Evolutionary conservation across 2,113 vertebrate species (phyloP).

Genomic region (Chloebia gouldiae): DNA sequence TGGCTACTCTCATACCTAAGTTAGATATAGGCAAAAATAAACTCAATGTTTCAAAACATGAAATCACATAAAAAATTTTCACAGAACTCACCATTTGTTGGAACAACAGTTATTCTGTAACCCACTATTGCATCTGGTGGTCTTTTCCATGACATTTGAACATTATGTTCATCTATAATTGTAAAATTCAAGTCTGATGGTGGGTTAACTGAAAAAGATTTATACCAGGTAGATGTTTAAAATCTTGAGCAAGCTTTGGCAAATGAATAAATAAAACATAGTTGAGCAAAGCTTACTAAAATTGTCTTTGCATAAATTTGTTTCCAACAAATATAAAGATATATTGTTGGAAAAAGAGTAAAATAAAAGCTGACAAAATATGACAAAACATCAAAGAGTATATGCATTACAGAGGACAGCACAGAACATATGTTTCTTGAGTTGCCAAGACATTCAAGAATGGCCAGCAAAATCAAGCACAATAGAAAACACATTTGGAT

Average conservation of each 20-base stretch:
- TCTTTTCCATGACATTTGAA: slow-evolving; percentile 90
- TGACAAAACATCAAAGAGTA: slow-evolving; percentile 78
- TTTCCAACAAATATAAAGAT: slow-evolving; percentile 89
- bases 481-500: slow-evolving; percentile 85
- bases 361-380: slow-evolving; percentile 78
- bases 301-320: slow-evolving; percentile 86
- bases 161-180: slow-evolving; percentile 93
- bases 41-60: not conserved
- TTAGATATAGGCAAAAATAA: not conserved
- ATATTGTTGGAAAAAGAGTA: slow-evolving; percentile 87
- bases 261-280: slow-evolving; percentile 59
- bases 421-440: slow-evolving; percentile 91
- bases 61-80: not conserved
- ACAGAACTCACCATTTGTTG: slow-evolving; percentile 83
- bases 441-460: slow-evolving; percentile 83
- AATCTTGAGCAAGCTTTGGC: slow-evolving; percentile 10
- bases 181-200: slow-evolving; percentile 94
- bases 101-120: slow-evolving; percentile 87
- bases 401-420: slow-evolving; percentile 84
- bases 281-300: slow-evolving; percentile 74
- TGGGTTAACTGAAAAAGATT: slow-evolving; percentile 86
- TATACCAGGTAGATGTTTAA: slow-evolving; percentile 47
- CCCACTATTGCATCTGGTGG: slow-evolving; percentile 84
- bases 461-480: slow-evolving; percentile 91
- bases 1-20: not conserved